Conservation (phyloP, 2,113 vertebrate species). For the Elephantulus edwardii region DNA sequence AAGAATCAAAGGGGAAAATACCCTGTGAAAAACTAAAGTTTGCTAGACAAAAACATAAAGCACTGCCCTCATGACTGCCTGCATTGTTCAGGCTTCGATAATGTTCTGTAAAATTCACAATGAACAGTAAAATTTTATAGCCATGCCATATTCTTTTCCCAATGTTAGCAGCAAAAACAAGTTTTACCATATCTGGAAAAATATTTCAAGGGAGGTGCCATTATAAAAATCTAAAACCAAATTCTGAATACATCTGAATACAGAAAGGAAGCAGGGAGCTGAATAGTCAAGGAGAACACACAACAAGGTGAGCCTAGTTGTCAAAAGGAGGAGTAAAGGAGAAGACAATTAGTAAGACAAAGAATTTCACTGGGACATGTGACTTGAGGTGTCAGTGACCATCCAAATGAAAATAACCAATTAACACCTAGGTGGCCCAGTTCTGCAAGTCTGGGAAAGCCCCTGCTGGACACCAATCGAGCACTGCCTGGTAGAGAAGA, state of each 20-base stretch:
- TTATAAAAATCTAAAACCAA: not conserved
- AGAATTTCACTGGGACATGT: not conserved
- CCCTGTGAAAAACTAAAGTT: not conserved
- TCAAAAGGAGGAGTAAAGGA: not conserved
- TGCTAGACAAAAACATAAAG: not conserved
- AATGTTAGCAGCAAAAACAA: not conserved
- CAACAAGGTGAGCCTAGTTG: not conserved
- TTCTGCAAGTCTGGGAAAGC: not conserved
- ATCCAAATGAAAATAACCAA: not conserved
- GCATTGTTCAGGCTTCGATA: not conserved
- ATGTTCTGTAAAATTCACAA: not conserved
- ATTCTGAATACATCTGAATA: not conserved
- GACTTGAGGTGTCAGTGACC: not conserved
- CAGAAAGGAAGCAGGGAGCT: not conserved
- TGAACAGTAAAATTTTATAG: not conserved
- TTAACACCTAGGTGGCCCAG: not conserved
- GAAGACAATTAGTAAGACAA: not conserved
- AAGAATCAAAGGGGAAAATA: not conserved
- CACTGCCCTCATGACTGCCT: not conserved
- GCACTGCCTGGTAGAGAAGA: not conserved
- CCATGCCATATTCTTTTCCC: not conserved
- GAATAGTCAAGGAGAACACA: not conserved
- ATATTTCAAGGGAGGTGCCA: not conserved
- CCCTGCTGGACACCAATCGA: conserved; percentile 34
- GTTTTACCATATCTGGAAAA: not conserved